phyloP scores from a whole-genome alignment of 2,888 invertebrate species.

The Acanthococcus lagerstroemiae region DNA sequence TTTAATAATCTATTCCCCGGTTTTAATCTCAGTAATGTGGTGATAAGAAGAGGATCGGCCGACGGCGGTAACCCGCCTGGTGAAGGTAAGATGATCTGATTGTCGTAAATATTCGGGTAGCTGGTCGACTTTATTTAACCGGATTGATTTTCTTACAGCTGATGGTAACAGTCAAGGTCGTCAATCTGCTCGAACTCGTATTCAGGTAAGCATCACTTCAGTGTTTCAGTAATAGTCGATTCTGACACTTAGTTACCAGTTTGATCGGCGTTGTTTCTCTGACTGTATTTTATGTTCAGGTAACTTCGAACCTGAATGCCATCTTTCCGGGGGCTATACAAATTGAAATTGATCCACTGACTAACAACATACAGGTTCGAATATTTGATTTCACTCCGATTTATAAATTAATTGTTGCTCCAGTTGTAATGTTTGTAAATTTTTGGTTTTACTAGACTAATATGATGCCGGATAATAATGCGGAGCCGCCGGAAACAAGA shows the following conservation, averaged over 20 bases:
- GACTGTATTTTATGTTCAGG: not conserved
- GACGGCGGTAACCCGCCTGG: not conserved
- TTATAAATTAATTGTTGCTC: not conserved
- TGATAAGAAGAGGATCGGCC: constrained; percentile 1
- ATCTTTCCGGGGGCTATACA: constrained; percentile 16
- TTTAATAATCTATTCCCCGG: constrained; percentile 7
- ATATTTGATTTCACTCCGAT: not conserved
- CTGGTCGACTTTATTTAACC: no score
- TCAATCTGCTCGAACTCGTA: not conserved
- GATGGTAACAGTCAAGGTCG: not conserved
- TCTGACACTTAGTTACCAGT: not conserved
- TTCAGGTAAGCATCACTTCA: not conserved
- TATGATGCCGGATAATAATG: not conserved
- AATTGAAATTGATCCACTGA: constrained; percentile 15
- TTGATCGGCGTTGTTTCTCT: no score
- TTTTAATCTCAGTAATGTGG: constrained; percentile 9
- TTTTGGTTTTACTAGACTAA: not conserved
- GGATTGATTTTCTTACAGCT: no score
- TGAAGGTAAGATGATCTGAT: not conserved
- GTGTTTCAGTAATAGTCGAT: not conserved
- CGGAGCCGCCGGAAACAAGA: not conserved
- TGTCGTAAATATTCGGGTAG: no score
- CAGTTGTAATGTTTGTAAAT: not conserved
- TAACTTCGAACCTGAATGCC: constrained; percentile 6
- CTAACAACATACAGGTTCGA: constrained; percentile 1